Base-by-base conservation (phyloP, 2,888 invertebrate genomes). In the Encarsia formosa region DNA sequence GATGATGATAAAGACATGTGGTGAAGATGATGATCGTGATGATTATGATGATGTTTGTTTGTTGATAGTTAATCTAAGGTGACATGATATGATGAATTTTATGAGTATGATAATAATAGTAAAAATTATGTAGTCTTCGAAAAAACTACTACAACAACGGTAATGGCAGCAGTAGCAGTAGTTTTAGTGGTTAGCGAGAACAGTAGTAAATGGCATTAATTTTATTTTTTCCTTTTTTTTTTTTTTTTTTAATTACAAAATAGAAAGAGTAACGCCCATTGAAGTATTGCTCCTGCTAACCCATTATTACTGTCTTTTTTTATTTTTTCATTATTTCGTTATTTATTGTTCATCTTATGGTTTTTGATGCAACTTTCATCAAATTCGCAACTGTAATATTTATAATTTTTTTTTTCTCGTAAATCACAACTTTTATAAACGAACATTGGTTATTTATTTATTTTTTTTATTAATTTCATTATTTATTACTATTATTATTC, bases 81-180 rank as follows among this genome's bases (percentile, higher is more conserved):
- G 24, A n/a, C 35, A 23, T 52, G 52, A 42, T 52, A 52, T 49
- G 52, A 52, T 19, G 23, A n/a, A n/a, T n/a, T 46, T 29, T 37
- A 24, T 41, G 45, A 44, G 46, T 35, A 22, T 18, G 41, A 45
- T 44, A 48, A 49, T 42, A 48, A 49, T 42, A 44, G 49, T 49
- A 52, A 56, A 56, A 56, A 56, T 35, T n/a, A n/a, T 52, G 34
- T 49, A 46, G 47, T 55, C 31, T 52, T 56, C 47, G 47, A 55
- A 55, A 42, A 39, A 49, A 39, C 23, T 8, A 22, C 43, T 43
- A 49, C 52, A 39, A 49, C 49, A 42, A 49, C 50, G 40, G 37
- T 39, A 46, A 49, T 42, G 35, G 29, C 29, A 23, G 49, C 52
- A 47, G 48, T 34, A 49, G 49, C 15, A 49, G 46, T 16, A 52